Evolutionary conservation across 2,888 invertebrate genomes (phyloP).

Genomic region (Mesorhabditis sp.): DNA sequence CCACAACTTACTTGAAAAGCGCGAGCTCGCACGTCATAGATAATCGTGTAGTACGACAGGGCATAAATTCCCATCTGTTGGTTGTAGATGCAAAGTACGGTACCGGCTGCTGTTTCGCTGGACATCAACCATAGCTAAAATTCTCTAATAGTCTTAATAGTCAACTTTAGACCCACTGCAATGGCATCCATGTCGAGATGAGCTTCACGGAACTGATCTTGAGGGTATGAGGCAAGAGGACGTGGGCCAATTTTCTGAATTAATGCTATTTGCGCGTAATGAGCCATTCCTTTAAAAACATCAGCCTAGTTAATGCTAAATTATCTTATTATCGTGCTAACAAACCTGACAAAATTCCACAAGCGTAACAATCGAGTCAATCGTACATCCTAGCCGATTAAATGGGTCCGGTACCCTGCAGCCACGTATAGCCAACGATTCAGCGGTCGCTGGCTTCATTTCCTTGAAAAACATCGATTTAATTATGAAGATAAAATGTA

Average conservation of each 20-base stretch:
- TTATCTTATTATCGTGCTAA: neutral
- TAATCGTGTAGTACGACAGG: conserved; percentile 43
- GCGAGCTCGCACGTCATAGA: conserved; percentile 49
- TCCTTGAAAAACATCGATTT: too few relatives aligned
- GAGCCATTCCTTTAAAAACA: neutral
- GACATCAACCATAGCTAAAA: conserved; percentile 46
- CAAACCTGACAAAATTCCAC: conserved; percentile 53
- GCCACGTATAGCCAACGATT: conserved; percentile 24
- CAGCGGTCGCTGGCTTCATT: conserved; percentile 11
- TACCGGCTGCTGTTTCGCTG: conserved; percentile 44
- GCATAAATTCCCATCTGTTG: conserved; percentile 48
- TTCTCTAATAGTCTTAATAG: neutral
- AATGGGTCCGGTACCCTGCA: conserved; percentile 34
- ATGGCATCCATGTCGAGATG: conserved; percentile 44
- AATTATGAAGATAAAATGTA: too few relatives aligned
- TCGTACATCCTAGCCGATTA: conserved; percentile 26
- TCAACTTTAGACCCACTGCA: conserved; percentile 20
- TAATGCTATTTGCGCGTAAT: neutral
- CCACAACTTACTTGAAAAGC: conserved; percentile 39
- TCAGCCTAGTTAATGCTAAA: neutral
- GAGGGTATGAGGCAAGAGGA: neutral
- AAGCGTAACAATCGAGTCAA: conserved; percentile 38
- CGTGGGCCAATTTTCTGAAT: conserved; percentile 17
- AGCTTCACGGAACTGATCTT: neutral
- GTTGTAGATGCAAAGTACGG: conserved; percentile 43